Conservation (phyloP, 2,113 vertebrate genomes). For the Pluvialis apricaria region DNA sequence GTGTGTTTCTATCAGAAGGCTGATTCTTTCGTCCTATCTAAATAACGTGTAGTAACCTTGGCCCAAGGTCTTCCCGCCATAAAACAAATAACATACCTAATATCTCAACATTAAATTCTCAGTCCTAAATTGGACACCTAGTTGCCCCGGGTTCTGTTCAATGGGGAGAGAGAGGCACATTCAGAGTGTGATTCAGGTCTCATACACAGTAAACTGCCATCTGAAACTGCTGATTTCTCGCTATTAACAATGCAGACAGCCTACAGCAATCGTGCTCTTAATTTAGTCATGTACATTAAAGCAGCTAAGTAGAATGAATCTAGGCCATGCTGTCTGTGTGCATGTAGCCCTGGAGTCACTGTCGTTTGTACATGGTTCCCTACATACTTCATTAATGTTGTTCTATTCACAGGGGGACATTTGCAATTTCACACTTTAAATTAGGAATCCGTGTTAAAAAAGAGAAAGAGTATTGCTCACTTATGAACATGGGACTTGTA, state of each 20-base stretch:
- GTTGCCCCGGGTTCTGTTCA: background rate
- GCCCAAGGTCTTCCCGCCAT: background rate
- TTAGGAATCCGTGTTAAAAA: background rate
- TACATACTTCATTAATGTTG: background rate
- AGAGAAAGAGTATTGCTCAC: background rate
- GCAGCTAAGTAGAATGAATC: background rate
- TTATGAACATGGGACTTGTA: background rate
- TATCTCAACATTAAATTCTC: background rate
- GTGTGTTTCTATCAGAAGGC: background rate
- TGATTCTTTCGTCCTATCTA: background rate
- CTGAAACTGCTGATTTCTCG: constrained; percentile 13
- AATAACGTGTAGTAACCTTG: background rate
- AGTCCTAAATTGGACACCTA: background rate
- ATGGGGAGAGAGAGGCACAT: background rate
- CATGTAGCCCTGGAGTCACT: background rate
- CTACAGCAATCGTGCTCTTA: background rate
- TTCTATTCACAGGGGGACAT: background rate
- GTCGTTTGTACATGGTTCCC: background rate
- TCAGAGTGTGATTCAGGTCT: background rate
- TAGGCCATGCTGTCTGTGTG: background rate
- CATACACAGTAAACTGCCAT: background rate
- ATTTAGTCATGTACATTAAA: constrained; percentile 37
- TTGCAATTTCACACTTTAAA: background rate
- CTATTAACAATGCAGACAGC: constrained; percentile 13
- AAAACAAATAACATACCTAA: background rate